These are phyloP conservation scores for Diabrotica virgifera DNA, from an alignment of 1,140 invertebrate genomes.

Conservation along the genomic window DNA sequence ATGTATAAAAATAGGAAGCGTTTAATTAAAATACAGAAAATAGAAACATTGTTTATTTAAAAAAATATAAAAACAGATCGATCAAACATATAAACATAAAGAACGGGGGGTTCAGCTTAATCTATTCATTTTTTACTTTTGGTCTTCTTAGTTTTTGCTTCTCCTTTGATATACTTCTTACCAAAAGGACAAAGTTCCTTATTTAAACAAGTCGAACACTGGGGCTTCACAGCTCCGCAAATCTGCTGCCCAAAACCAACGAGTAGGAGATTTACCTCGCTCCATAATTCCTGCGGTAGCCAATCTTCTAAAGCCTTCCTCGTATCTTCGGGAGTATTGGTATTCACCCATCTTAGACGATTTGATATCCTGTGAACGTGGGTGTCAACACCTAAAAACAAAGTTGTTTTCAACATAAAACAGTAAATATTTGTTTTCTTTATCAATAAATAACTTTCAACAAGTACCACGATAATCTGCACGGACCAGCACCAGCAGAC, in stretches of 20 bases:
- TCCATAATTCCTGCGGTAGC: conserved; percentile 85
- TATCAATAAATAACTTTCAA: conserved; percentile 4
- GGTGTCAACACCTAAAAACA: conserved; percentile 79
- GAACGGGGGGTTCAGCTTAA: too few species aligned
- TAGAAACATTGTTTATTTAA: too few species aligned
- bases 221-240: conserved; percentile 78
- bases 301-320: conserved; percentile 80
- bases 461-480: too few species aligned
- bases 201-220: conserved; percentile 82
- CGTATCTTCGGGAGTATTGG: conserved; percentile 87
- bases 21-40: too few species aligned
- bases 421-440: neutral
- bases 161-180: conserved; percentile 26
- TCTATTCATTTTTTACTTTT: neutral
- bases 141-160: conserved; percentile 18
- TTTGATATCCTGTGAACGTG: conserved; percentile 95
- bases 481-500: too few species aligned
- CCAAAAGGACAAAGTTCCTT: conserved; percentile 77
- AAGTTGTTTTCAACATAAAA: conserved; percentile 21
- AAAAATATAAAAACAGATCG: too few species aligned
- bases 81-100: too few species aligned
- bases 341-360: conserved; percentile 76
- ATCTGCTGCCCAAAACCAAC: conserved; percentile 96
- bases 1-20: too few species aligned
- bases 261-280: conserved; percentile 85